Evolutionary conservation across 2,113 vertebrate genomes (phyloP), one percentile per base, ranked within the genome.

Genomic region (Speoplatyrhinus poulsoni): DNA sequence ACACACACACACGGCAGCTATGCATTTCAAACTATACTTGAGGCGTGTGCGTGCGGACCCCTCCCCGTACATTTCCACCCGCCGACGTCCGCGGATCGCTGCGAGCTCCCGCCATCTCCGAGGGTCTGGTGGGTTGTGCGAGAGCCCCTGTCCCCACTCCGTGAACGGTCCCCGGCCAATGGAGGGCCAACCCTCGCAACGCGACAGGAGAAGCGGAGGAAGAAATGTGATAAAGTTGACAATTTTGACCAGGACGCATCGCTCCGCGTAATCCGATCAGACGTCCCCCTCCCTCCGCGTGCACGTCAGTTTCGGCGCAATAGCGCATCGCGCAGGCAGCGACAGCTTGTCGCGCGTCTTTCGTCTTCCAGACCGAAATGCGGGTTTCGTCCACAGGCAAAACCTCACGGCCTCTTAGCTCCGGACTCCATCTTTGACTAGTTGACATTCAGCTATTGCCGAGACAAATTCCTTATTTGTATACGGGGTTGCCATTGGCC

Each of bases 401-500:
- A 91, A 92, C 92, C 93, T 93, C 92, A 90, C 94, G 93, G 94
- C 94, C 93, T 92, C 89, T 90, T 90, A 84, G 90, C 93, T 93
- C 89, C 91, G 90, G 93, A 94, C 95, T 95, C 95, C 95, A 96
- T 96, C 95, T 96, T 96, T 95, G 95, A 95, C 94, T 95, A 93
- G 93, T 95, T 96, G 95, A 96, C 95, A 95, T 96, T 95, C 95
- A 95, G 94, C 93, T 95, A 93, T 91, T 93, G 93, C 93, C 91
- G 94, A 93, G 91, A 92, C 93, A 90, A 88, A 92, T 88, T 93
- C 93, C 88, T 92, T 87, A 95, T 96, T 95, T 94, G 93, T 94
- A 95, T 95, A 82, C 82, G 77, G 9, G 69, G 19, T 72, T 67
- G 55, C 85, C 70, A 96, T 96, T 96, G 95, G 95, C 72, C 80